phyloP scores from a whole-genome alignment of 2,113 vertebrate species.

The Myrmecobius fasciatus region DNA sequence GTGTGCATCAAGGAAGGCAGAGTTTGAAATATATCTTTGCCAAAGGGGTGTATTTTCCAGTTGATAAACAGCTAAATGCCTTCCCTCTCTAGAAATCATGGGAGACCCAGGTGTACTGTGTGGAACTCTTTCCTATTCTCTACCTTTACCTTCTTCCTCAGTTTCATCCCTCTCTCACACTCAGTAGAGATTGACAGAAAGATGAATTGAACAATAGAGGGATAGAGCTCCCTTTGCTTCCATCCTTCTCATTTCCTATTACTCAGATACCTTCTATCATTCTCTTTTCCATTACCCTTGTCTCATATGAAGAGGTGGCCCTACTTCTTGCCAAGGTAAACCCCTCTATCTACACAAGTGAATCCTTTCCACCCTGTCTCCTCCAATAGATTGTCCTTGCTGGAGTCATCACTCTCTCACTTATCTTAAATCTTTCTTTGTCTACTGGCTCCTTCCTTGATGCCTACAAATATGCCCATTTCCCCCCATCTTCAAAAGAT shows the following conservation, averaged over 20 bases:
- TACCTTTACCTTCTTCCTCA: not conserved
- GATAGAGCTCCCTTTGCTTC: not conserved
- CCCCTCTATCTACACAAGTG: not conserved
- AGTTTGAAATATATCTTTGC: conserved; percentile 48
- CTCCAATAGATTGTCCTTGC: not conserved
- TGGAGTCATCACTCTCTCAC: not conserved
- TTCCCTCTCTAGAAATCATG: conserved; percentile 21
- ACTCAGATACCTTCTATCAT: not conserved
- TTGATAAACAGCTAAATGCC: conserved; percentile 23
- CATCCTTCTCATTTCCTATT: not conserved
- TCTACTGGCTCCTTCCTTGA: not conserved
- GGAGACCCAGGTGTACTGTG: not conserved
- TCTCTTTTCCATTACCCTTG: not conserved
- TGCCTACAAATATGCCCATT: not conserved
- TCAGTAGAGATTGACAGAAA: not conserved
- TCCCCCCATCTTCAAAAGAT: not conserved
- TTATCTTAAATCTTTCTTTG: not conserved
- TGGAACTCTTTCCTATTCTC: not conserved
- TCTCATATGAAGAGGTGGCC: not conserved
- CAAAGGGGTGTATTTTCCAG: conserved; percentile 52
- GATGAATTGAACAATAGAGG: not conserved
- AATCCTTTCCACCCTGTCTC: not conserved
- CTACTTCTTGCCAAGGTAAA: not conserved
- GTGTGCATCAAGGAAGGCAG: conserved; percentile 53
- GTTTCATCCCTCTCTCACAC: not conserved